Evolutionary conservation across 2,888 invertebrate genomes (phyloP).

Genomic region (Steromphala cineraria): DNA sequence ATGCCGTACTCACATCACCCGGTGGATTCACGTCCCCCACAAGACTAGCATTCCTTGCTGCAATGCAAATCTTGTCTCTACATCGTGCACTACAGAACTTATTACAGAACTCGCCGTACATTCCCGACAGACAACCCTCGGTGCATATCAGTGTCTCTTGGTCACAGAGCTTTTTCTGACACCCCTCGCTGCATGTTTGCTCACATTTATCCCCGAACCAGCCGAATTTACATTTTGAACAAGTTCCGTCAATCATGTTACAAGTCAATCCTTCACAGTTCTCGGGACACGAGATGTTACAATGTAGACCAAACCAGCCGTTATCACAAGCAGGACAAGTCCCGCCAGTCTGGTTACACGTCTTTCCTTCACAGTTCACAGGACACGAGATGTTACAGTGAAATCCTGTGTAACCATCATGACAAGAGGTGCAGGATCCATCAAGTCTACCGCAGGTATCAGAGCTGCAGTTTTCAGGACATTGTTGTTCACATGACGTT

Average conservation of each 20-base stretch:
- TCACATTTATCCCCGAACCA: neutral
- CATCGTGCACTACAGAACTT: neutral
- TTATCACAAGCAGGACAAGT: neutral
- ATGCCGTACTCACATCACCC: neutral
- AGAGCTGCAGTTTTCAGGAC: neutral
- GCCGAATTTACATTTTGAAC: neutral
- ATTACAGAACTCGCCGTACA: neutral
- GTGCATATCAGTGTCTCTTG: no score
- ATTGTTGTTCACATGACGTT: neutral
- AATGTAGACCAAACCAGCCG: neutral
- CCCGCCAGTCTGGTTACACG: neutral
- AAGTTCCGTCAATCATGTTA: neutral
- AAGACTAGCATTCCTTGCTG: neutral
- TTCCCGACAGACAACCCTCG: neutral
- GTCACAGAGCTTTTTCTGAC: no score
- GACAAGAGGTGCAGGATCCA: neutral
- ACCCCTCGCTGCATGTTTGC: no score
- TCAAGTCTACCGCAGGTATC: neutral
- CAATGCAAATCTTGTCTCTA: neutral
- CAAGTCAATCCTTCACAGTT: neutral
- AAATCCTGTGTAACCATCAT: neutral
- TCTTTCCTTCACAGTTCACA: neutral
- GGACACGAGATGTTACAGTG: neutral
- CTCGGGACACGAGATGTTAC: neutral
- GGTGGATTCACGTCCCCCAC: neutral